Percentiles rank a stretch among this genome's conserved stretches.
Evolutionary conservation across 2,888 invertebrate species (phyloP).

Genomic region (Heliconius charithonia): DNA sequence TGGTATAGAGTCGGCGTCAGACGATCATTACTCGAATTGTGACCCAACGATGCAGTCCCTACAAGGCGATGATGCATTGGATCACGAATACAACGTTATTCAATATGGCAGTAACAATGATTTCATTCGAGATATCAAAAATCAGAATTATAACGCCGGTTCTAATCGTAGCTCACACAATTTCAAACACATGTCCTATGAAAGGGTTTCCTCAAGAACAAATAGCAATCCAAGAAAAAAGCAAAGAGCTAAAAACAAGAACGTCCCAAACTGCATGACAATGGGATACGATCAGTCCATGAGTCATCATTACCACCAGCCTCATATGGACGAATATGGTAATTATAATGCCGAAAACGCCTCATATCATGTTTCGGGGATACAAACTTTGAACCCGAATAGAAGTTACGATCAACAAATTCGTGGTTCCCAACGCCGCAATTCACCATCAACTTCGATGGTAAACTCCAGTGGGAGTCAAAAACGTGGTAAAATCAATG

Average conservation of each 20-base stretch:
- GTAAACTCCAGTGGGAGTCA: conserved; percentile 79
- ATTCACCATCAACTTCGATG: conserved; percentile 76
- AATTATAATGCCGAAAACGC: conserved; percentile 79
- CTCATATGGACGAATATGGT: conserved; percentile 79
- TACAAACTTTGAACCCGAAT: conserved; percentile 80
- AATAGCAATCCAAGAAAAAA: conserved; percentile 81
- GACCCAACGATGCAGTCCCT: conserved; percentile 80
- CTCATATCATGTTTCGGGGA: conserved; percentile 80
- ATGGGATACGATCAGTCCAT: conserved; percentile 84
- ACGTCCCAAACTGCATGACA: conserved; percentile 83
- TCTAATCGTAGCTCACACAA: conserved; percentile 80
- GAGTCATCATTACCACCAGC: conserved; percentile 80
- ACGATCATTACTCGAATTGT: conserved; percentile 81
- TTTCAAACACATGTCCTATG: conserved; percentile 82
- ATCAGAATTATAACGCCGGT: conserved; percentile 82
- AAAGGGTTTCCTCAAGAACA: conserved; percentile 78
- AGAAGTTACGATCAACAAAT: conserved; percentile 77
- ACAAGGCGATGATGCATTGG: conserved; percentile 78
- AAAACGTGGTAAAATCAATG: conserved; percentile 77
- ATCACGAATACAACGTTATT: conserved; percentile 82
- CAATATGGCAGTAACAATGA: conserved; percentile 81
- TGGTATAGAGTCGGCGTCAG: conserved; percentile 79
- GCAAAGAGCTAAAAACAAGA: conserved; percentile 79
- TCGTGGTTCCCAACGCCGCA: conserved; percentile 74
- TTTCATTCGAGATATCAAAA: conserved; percentile 79